Evolutionary conservation across 1,140 invertebrate species (phyloP).

Genomic region (Pseudomyrmex pallidus): DNA sequence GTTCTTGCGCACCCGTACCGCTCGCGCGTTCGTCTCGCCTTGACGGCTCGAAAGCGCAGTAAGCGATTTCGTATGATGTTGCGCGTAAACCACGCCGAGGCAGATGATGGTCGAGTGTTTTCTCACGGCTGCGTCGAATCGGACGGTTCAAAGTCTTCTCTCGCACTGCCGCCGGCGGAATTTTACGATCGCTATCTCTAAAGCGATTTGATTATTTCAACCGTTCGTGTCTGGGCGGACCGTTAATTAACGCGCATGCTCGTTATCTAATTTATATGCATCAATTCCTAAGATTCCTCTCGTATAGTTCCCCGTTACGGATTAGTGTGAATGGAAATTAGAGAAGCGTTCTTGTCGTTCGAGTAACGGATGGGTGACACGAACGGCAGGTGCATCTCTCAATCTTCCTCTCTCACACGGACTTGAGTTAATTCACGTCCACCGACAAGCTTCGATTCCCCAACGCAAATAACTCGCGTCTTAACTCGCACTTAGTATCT

Average conservation of each 20-base stretch:
- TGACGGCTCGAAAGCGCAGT: conserved; percentile 21
- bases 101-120: conserved; percentile 11
- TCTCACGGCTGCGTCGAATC: conserved; percentile 30
- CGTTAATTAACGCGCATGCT: conserved; percentile 45
- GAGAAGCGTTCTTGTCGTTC: conserved; percentile 60
- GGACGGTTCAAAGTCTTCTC: not conserved
- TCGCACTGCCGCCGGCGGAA: not conserved
- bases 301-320: conserved; percentile 35
- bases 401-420: conserved; percentile 48
- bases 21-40: conserved; percentile 38
- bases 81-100: conserved; percentile 21
- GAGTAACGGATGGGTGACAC: conserved; percentile 62
- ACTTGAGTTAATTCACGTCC: conserved; percentile 62
- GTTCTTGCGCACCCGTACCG: conserved; percentile 22
- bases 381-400: conserved; percentile 64
- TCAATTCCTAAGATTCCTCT: conserved; percentile 40
- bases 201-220: conserved; percentile 2
- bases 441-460: conserved; percentile 57
- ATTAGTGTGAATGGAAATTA: conserved; percentile 65
- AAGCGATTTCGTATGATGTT: conserved; percentile 41
- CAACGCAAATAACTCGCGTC: conserved; percentile 52
- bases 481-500: conserved; percentile 50
- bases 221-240: not conserved
- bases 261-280: conserved; percentile 41
- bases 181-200: not conserved